Percentiles rank a stretch among this genome's conserved stretches.
Evolutionary conservation across 2,888 invertebrate genomes (phyloP).

Genomic region (Calameuta filiformis): DNA sequence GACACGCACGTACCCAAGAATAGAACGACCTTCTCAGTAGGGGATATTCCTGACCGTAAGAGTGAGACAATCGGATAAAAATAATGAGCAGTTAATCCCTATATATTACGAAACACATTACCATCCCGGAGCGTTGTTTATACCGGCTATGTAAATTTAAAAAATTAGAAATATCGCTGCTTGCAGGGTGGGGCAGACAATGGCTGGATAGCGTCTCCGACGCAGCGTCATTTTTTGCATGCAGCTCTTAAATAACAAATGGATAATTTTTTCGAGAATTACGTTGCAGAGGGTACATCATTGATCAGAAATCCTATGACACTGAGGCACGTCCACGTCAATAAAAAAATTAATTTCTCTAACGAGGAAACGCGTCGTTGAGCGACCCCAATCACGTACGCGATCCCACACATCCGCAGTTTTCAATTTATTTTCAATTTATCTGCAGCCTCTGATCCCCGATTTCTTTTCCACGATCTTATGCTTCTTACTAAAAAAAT

Average conservation of each 20-base stretch:
- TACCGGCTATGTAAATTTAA: conserved; percentile 9
- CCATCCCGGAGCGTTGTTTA: background rate
- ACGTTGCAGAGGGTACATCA: background rate
- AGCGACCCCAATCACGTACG: conserved; percentile 37
- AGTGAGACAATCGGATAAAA: background rate
- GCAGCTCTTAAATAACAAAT: background rate
- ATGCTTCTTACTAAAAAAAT: background rate
- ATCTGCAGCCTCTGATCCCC: background rate
- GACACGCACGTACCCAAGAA: conserved; percentile 7
- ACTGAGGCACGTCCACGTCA: background rate
- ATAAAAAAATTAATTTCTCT: conserved; percentile 27
- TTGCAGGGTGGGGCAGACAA: conserved; percentile 57
- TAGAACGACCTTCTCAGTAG: conserved; percentile 5
- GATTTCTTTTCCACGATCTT: background rate
- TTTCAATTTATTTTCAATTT: conserved; percentile 12
- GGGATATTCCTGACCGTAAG: conserved; percentile 4
- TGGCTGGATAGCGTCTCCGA: conserved; percentile 56
- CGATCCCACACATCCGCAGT: conserved; percentile 17
- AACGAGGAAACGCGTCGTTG: conserved; percentile 47
- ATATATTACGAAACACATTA: background rate
- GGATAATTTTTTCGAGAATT: background rate
- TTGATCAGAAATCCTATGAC: background rate
- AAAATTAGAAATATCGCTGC: conserved; percentile 40
- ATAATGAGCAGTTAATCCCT: background rate
- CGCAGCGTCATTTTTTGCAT: conserved; percentile 36